These are phyloP conservation scores for Neoseiulus cucumeris DNA, from an alignment of 1,140 invertebrate species.

Conservation along the genomic window DNA sequence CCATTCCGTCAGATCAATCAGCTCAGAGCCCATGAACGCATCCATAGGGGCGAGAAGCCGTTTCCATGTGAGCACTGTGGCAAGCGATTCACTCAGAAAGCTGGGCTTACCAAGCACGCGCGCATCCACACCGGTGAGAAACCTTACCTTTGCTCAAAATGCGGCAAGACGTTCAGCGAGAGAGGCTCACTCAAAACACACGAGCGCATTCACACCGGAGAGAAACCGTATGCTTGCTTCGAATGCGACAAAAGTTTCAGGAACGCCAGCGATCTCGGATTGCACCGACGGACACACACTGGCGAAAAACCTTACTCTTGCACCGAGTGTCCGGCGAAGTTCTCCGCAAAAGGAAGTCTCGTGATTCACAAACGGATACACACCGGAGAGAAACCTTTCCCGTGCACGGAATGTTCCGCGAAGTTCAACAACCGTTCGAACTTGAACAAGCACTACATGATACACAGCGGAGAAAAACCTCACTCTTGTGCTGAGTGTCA, in stretches of 20 bases:
- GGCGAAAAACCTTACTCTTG: constrained; percentile 31
- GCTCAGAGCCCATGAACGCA: constrained; percentile 13
- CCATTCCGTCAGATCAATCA: constrained; percentile 16
- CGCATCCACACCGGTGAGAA: constrained; percentile 53
- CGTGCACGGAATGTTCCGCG: constrained; percentile 33
- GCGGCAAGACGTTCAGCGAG: constrained; percentile 38
- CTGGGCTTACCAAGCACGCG: constrained; percentile 40
- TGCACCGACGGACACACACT: constrained; percentile 30
- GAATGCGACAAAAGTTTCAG: constrained; percentile 37
- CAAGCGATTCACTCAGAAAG: constrained; percentile 42
- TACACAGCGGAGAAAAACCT: constrained; percentile 15
- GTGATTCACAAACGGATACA: constrained; percentile 23
- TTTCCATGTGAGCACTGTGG: constrained; percentile 37
- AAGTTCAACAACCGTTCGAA: constrained; percentile 31
- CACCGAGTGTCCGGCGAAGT: constrained; percentile 26
- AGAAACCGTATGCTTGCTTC: constrained; percentile 41
- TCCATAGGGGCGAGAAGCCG: constrained; percentile 33
- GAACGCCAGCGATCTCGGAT: constrained; percentile 36
- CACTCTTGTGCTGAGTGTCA: constrained; percentile 30
- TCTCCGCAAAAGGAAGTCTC: constrained; percentile 22
- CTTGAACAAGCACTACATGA: constrained; percentile 18
- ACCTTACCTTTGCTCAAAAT: constrained; percentile 44
- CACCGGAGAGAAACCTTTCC: constrained; percentile 36
- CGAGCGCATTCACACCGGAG: constrained; percentile 52
- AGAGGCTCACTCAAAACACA: too few relatives aligned